Conservation (phyloP, 2,797 vertebrate species). For the Threskiornis aethiopicus region DNA sequence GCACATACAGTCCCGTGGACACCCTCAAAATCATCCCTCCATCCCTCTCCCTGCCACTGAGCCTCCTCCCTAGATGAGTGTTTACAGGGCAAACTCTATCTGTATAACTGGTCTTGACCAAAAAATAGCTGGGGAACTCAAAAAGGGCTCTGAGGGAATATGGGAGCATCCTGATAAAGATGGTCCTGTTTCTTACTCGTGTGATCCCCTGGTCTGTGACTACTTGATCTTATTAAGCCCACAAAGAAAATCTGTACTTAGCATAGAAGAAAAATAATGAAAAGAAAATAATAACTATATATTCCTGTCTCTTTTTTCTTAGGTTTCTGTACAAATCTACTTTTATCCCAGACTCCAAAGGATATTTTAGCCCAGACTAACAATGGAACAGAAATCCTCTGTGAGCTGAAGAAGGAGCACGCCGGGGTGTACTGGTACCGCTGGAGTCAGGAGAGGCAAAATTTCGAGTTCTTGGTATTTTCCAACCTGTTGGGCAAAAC, state of each 20-base stretch:
- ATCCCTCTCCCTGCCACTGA: not conserved
- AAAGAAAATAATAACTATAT: not conserved
- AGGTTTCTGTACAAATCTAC: not conserved
- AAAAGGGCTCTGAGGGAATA: not conserved
- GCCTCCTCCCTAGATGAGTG: not conserved
- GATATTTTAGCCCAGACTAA: not conserved
- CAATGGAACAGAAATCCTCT: not conserved
- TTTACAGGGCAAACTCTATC: not conserved
- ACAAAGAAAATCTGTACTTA: not conserved
- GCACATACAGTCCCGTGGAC: rapidly evolving
- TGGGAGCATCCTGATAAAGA: not conserved
- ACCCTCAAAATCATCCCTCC: not conserved
- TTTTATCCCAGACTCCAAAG: not conserved
- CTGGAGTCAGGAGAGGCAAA: slow-evolving; percentile 29
- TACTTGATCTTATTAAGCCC: not conserved
- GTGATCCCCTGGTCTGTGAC: not conserved
- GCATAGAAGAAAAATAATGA: not conserved
- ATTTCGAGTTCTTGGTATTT: not conserved
- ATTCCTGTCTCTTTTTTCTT: not conserved
- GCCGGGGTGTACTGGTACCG: slow-evolving; percentile 35
- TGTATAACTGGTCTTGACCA: not conserved
- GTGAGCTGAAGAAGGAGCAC: not conserved
- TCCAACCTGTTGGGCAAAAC: not conserved
- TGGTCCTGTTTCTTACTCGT: rapidly evolving
- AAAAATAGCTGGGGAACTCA: not conserved